Conservation (phyloP, 2,797 vertebrate species). For the Sylvia borin region DNA sequence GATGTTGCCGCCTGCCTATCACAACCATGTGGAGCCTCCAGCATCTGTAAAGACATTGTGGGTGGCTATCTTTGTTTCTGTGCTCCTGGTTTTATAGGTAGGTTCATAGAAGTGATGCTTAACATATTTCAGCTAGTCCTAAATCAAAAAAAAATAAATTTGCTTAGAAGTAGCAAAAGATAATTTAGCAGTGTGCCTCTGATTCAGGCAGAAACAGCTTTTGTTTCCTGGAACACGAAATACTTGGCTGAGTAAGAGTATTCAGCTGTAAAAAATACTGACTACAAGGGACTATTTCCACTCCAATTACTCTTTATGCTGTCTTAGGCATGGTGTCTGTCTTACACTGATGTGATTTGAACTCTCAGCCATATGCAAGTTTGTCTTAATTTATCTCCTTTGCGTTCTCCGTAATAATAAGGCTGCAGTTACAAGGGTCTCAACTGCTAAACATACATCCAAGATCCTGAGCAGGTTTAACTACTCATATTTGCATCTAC, state of each 20-base stretch:
- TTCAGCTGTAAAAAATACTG: neutral
- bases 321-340: neutral
- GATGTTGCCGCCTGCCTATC: constrained; percentile 74
- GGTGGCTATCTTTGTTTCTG: constrained; percentile 84
- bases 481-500: neutral
- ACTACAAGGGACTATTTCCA: neutral
- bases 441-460: neutral
- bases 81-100: constrained; percentile 88
- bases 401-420: neutral
- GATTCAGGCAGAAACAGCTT: neutral
- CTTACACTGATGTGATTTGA: neutral
- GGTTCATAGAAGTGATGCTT: neutral
- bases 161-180: neutral
- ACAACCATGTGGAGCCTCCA: constrained; percentile 81
- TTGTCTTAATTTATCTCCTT: neutral
- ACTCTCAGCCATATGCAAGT: neutral
- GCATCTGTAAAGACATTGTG: constrained; percentile 79
- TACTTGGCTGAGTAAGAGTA: neutral
- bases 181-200: neutral
- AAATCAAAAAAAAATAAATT: neutral
- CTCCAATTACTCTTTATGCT: neutral
- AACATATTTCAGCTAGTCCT: neutral
- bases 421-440: neutral
- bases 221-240: neutral
- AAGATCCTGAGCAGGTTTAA: neutral